Evolutionary conservation across 2,113 vertebrate species (phyloP).

Genomic region (Pagrus major): DNA sequence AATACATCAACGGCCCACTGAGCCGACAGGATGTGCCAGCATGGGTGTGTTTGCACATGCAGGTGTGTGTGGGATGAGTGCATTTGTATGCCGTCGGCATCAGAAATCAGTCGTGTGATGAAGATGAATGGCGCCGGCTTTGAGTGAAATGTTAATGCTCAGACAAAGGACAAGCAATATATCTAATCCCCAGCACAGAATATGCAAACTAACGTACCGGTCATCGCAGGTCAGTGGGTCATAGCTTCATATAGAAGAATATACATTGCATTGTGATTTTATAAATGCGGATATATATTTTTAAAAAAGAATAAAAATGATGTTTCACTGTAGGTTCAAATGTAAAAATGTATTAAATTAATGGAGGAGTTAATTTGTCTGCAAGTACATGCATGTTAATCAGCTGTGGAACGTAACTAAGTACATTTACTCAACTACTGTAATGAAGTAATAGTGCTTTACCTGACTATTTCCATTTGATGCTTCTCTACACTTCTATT

Average conservation of each 20-base stretch:
- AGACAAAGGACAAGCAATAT: slow-evolving; percentile 4
- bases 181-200: neutral
- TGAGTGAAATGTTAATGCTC: slow-evolving; percentile 18
- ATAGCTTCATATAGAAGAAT: neutral
- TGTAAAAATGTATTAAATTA: neutral
- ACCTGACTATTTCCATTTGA: too few species aligned
- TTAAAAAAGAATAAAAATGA: neutral
- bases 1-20: slow-evolving; percentile 35
- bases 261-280: neutral
- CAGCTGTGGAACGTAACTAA: too few species aligned
- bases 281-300: neutral
- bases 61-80: slow-evolving; percentile 40
- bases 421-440: too few species aligned
- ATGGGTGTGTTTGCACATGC: slow-evolving; percentile 37
- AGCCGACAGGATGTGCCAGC: slow-evolving; percentile 39
- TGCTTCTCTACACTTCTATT: too few species aligned
- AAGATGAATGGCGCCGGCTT: slow-evolving; percentile 41
- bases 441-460: too few species aligned
- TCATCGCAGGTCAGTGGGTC: slow-evolving; percentile 15
- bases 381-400: too few species aligned
- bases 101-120: slow-evolving; percentile 31
- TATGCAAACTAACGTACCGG: neutral
- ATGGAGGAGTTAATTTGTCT: neutral
- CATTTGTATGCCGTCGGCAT: slow-evolving; percentile 52
- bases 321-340: neutral